Percentiles rank a stretch among this genome's conserved stretches.
These are phyloP conservation scores for Penaeus monodon DNA, from an alignment of 2,888 invertebrate species.

Conservation along the genomic window DNA sequence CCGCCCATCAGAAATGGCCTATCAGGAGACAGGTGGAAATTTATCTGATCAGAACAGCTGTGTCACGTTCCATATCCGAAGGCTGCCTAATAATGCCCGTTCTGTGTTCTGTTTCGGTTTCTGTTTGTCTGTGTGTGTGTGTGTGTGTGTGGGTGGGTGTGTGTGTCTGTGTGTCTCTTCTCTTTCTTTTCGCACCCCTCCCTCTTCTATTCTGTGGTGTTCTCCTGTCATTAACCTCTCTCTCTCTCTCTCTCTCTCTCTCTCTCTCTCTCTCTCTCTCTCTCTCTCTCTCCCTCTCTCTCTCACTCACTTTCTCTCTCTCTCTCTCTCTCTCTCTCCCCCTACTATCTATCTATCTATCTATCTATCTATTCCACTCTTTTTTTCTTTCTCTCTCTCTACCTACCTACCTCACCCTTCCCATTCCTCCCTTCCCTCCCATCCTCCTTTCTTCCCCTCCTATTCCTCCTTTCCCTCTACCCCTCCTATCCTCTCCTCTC, in stretches of 20 bases:
- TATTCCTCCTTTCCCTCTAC: neutral
- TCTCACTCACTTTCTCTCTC: neutral
- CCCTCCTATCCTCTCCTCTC: conserved; percentile 17
- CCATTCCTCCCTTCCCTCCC: neutral
- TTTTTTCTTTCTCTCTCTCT: neutral
- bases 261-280: neutral
- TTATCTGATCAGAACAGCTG: too few species aligned
- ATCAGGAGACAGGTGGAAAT: too few species aligned
- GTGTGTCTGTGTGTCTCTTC: too few species aligned
- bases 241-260: neutral
- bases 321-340: too few species aligned
- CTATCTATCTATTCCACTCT: neutral
- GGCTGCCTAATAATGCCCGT: too few species aligned
- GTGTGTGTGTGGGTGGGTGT: too few species aligned
- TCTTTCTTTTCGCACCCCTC: too few species aligned
- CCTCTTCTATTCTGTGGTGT: neutral
- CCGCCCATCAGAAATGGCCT: too few species aligned
- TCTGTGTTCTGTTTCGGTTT: too few species aligned
- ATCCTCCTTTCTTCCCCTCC: neutral
- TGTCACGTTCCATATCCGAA: too few species aligned
- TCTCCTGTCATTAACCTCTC: neutral
- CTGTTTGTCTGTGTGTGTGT: too few species aligned
- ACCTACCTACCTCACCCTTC: neutral
- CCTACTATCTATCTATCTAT: neutral
- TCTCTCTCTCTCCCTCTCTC: neutral